phyloP scores from a whole-genome alignment of 2,797 vertebrate species.

The Catostomus latipinnis region DNA sequence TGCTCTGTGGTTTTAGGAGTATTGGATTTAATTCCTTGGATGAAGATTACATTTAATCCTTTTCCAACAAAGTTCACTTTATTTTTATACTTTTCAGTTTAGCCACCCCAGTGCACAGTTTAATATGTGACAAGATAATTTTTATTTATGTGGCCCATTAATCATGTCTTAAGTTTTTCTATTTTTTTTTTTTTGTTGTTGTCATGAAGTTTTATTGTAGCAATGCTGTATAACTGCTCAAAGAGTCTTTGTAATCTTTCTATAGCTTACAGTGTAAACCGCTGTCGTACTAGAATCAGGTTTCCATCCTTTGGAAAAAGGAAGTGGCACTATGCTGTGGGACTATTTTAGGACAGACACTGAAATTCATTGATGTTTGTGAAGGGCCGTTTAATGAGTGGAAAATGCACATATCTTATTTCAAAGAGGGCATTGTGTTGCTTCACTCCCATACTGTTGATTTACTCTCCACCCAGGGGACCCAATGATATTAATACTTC shows the following conservation, averaged over 20 bases:
- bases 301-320: not conserved
- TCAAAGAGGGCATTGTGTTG: constrained; percentile 37
- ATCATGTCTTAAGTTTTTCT: not conserved
- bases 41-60: no score
- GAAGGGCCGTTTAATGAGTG: not conserved
- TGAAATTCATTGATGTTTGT: constrained; percentile 6
- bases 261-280: not conserved
- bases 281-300: not conserved
- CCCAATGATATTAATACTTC: constrained; percentile 58
- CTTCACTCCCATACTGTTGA: constrained; percentile 37
- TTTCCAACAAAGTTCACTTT: no score
- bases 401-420: not conserved
- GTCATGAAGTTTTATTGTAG: not conserved
- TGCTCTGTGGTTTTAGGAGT: not conserved
- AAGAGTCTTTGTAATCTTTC: not conserved
- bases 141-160: not conserved
- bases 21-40: not conserved
- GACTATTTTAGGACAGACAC: not conserved
- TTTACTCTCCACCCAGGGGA: constrained; percentile 10
- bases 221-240: constrained; percentile 37
- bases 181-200: not conserved
- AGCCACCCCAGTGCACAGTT: not conserved
- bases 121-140: not conserved
- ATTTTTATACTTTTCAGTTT: not conserved
- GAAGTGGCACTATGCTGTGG: not conserved